Conservation (phyloP, 2,797 vertebrate species). For the Podarcis siculus region DNA sequence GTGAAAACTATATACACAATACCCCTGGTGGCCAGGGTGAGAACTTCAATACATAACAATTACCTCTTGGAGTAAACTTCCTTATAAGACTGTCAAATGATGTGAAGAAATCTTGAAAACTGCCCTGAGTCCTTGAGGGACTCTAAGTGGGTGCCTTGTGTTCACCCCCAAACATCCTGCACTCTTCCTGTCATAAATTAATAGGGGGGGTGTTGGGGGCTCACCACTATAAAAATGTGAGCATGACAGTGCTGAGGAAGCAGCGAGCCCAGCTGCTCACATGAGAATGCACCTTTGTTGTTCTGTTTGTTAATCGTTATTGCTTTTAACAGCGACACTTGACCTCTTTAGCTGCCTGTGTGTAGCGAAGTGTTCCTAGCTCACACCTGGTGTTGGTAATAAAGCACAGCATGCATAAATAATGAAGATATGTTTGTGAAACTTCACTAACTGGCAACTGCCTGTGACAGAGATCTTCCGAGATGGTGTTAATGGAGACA, state of each 20-base stretch:
- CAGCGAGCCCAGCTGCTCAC: constrained; percentile 27
- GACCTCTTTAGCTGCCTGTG: constrained; percentile 68
- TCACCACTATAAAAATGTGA: constrained; percentile 1
- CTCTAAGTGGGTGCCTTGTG: neutral
- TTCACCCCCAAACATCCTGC: neutral
- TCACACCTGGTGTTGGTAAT: constrained; percentile 76
- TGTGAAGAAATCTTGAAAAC: neutral
- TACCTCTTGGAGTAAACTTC: neutral
- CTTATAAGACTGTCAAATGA: neutral
- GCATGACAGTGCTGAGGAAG: constrained; percentile 29
- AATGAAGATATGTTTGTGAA: constrained; percentile 78
- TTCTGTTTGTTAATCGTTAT: constrained; percentile 64
- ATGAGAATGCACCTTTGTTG: constrained; percentile 62
- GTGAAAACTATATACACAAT: too few relatives aligned
- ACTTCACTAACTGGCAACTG: constrained; percentile 82
- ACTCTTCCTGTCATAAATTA: constrained; percentile 19
- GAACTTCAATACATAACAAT: too few relatives aligned
- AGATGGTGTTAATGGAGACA: constrained; percentile 59
- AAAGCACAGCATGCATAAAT: constrained; percentile 81
- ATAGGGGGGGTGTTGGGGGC: neutral
- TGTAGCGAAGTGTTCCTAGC: constrained; percentile 64
- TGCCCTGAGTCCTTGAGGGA: neutral
- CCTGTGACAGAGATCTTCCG: constrained; percentile 74
- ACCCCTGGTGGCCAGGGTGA: too few relatives aligned
- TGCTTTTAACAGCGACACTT: constrained; percentile 61